Percentiles rank a stretch among this genome's conserved stretches.
Conservation (phyloP, 2,888 invertebrate species). For the Parnassius mnemosyne region DNA sequence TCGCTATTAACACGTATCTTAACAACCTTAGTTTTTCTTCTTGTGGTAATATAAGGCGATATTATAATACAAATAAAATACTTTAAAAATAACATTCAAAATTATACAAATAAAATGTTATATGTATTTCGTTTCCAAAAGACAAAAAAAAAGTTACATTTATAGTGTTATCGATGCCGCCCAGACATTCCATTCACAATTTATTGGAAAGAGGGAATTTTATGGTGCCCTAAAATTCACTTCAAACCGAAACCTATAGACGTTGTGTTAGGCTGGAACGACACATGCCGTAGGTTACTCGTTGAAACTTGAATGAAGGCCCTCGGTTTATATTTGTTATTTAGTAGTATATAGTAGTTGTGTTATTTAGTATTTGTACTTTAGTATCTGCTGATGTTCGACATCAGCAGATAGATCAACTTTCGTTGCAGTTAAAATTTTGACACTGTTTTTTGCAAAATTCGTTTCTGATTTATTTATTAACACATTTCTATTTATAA, state of each 20-base stretch:
- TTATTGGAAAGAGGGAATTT: conserved; percentile 23
- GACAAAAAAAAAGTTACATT: conserved; percentile 12
- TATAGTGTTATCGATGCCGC: conserved; percentile 16
- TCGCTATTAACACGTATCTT: too few species aligned
- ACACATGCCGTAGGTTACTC: conserved; percentile 15
- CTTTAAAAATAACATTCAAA: too few species aligned
- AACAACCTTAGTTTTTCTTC: too few species aligned
- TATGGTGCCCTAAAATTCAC: conserved; percentile 24
- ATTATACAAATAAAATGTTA: too few species aligned
- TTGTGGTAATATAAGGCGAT: too few species aligned
- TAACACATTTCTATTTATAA: too few species aligned
- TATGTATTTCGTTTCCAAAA: background rate
- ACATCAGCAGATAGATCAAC: too few species aligned
- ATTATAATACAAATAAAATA: too few species aligned
- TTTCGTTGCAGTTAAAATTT: conserved; percentile 54
- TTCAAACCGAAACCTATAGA: conserved; percentile 7
- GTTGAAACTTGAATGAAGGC: background rate
- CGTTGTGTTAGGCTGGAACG: conserved; percentile 6
- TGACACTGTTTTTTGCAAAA: conserved; percentile 62
- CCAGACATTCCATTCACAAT: conserved; percentile 21
- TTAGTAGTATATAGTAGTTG: too few species aligned
- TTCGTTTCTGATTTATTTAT: background rate
- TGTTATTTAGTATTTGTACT: too few species aligned
- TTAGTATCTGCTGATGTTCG: too few species aligned
- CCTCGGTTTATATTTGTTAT: conserved; percentile 32